phyloP scores from a whole-genome alignment of 92 coral and sea anemone species.

The Pocillopora grandis region DNA sequence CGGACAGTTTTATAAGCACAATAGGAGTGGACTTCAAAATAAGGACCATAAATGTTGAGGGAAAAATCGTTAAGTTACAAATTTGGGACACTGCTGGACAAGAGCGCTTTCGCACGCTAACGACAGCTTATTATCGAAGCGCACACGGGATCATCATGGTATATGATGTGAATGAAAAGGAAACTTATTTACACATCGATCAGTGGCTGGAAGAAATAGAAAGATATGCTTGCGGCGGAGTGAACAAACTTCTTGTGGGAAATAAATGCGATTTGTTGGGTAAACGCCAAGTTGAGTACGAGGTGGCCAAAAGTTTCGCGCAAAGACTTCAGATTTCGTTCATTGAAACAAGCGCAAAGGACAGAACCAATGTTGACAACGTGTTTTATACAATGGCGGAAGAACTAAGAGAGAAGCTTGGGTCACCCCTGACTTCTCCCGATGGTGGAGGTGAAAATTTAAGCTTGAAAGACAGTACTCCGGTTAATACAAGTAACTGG shows the following conservation, averaged over 20 bases:
- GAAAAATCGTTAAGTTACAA: constrained; percentile 83
- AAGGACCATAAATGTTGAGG: constrained; percentile 82
- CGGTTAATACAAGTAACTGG: constrained; percentile 45
- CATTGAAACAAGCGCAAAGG: constrained; percentile 97
- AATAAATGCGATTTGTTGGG: constrained; percentile 91
- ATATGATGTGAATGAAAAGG: constrained; percentile 92
- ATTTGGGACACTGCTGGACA: constrained; percentile 99
- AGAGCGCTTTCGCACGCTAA: constrained; percentile 92
- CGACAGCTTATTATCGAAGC: constrained; percentile 97
- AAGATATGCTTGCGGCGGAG: constrained; percentile 88
- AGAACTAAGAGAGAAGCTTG: constrained; percentile 84
- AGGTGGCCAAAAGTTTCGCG: constrained; percentile 80
- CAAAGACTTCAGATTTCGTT: constrained; percentile 83
- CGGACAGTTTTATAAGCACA: constrained; percentile 93
- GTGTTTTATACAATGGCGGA: constrained; percentile 95
- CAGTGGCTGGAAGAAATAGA: constrained; percentile 91
- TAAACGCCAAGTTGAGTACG: constrained; percentile 82
- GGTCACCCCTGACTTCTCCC: constrained; percentile 79
- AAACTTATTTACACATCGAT: constrained; percentile 78
- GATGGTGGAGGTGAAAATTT: constrained; percentile 39
- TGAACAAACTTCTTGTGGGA: constrained; percentile 85
- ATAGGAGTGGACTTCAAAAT: constrained; percentile 99
- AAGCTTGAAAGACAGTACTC: constrained; percentile 45
- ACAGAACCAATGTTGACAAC: constrained; percentile 86
- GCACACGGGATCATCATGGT: constrained; percentile 95